Conservation (phyloP, 2,113 vertebrate species). For the Trinectes maculatus region DNA sequence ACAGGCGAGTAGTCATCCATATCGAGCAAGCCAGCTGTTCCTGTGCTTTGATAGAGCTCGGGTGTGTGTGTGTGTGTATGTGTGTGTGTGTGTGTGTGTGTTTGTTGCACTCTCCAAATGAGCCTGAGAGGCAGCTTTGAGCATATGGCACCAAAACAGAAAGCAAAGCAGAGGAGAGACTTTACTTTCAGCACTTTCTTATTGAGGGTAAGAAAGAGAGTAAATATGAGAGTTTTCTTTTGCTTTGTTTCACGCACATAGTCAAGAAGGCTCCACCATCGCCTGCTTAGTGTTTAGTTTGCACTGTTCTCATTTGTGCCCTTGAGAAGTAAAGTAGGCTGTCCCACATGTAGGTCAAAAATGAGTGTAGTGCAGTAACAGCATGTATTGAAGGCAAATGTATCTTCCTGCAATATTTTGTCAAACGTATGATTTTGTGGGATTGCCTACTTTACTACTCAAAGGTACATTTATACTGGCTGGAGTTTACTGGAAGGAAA, state of each 20-base stretch:
- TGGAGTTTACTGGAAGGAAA: constrained; percentile 35
- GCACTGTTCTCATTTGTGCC: constrained; percentile 35
- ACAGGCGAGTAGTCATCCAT: constrained; percentile 75
- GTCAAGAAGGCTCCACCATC: constrained; percentile 20
- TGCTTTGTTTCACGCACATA: constrained; percentile 61
- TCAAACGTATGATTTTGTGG: too few species aligned
- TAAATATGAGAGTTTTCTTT: constrained; percentile 46
- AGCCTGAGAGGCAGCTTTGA: constrained; percentile 68
- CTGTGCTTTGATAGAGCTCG: constrained; percentile 65
- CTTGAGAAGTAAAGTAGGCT: too few species aligned
- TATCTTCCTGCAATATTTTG: too few species aligned
- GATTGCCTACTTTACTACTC: too few species aligned
- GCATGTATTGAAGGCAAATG: too few species aligned
- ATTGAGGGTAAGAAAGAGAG: constrained; percentile 22
- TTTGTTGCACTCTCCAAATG: constrained; percentile 60
- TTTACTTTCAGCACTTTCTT: constrained; percentile 58
- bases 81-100: constrained; percentile 17
- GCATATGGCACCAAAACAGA: constrained; percentile 69
- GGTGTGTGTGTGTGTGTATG: constrained; percentile 24
- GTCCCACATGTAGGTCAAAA: too few species aligned
- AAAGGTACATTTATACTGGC: constrained; percentile 35
- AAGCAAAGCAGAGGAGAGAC: constrained; percentile 33
- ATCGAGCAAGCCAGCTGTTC: constrained; percentile 75
- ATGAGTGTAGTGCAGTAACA: too few species aligned
- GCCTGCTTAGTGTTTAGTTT: constrained; percentile 21